phyloP scores from a whole-genome alignment of 2,888 invertebrate genomes.

The Tenthredo livida region DNA sequence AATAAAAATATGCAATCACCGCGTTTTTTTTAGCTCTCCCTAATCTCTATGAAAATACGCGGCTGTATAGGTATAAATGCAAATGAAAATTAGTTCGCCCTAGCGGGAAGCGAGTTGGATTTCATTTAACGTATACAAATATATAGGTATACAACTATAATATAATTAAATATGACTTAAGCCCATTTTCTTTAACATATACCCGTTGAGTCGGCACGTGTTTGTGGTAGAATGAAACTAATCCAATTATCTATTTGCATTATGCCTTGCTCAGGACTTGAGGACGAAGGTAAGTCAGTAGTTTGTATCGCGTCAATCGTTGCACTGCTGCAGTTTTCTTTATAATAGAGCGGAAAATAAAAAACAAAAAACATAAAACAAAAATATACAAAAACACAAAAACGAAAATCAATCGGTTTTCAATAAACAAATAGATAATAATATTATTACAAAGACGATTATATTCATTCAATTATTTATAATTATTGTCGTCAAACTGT shows the following conservation, averaged over 20 bases:
- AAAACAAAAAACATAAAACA: background rate
- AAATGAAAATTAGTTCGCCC: background rate
- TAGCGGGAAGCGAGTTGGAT: background rate
- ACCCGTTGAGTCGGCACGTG: background rate
- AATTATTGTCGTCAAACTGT: background rate
- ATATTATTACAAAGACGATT: background rate
- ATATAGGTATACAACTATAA: background rate
- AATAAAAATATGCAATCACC: background rate
- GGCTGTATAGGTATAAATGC: background rate
- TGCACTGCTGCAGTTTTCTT: background rate
- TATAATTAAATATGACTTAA: slow-evolving; percentile 34
- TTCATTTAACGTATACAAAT: background rate
- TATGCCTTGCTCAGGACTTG: slow-evolving; percentile 76
- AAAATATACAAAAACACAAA: background rate
- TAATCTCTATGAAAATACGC: background rate
- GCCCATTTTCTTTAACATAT: slow-evolving; percentile 19
- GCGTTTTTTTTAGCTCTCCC: background rate
- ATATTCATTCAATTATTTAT: background rate
- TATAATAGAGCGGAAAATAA: background rate
- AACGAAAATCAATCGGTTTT: background rate
- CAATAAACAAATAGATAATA: background rate
- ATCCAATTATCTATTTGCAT: slow-evolving; percentile 60
- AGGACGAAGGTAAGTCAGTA: slow-evolving; percentile 79
- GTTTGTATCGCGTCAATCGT: slow-evolving; percentile 53
- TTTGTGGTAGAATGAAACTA: slow-evolving; percentile 52